Percentiles rank a stretch among this genome's conserved stretches.
These are phyloP conservation scores for Octopus sinensis DNA, from an alignment of 1,140 invertebrate species.

Conservation along the genomic window DNA sequence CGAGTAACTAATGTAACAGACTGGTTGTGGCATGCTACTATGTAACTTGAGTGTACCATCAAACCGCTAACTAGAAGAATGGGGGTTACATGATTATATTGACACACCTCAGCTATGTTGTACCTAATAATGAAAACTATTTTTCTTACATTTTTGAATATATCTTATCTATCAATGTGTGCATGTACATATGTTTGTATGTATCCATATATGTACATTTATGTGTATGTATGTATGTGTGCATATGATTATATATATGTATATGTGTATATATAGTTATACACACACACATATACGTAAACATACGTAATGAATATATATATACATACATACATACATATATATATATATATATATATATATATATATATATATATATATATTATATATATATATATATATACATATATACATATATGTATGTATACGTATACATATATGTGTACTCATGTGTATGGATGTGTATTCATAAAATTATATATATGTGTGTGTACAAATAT, in stretches of 20 bases:
- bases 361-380: slow-evolving; percentile 1
- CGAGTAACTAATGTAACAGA: not conserved
- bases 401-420: not conserved
- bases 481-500: not conserved
- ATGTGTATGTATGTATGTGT: not conserved
- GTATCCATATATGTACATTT: not conserved
- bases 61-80: not conserved
- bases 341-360: slow-evolving; percentile 11
- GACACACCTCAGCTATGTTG: slow-evolving; percentile 3
- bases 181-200: not conserved
- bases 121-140: slow-evolving; percentile 7
- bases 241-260: not conserved
- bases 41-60: no score
- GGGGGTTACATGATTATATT: not conserved
- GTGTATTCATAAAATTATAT: not conserved
- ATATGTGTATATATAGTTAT: not conserved
- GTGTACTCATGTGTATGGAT: not conserved
- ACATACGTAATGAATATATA: not conserved
- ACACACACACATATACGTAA: not conserved
- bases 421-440: no score
- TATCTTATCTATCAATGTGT: slow-evolving; percentile 6
- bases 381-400: not conserved
- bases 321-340: not conserved
- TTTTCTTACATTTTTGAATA: slow-evolving; percentile 9
- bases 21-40: slow-evolving; percentile 7